Conservation (phyloP, 2,888 invertebrate species). For the Caenorhabditis uteleia region DNA sequence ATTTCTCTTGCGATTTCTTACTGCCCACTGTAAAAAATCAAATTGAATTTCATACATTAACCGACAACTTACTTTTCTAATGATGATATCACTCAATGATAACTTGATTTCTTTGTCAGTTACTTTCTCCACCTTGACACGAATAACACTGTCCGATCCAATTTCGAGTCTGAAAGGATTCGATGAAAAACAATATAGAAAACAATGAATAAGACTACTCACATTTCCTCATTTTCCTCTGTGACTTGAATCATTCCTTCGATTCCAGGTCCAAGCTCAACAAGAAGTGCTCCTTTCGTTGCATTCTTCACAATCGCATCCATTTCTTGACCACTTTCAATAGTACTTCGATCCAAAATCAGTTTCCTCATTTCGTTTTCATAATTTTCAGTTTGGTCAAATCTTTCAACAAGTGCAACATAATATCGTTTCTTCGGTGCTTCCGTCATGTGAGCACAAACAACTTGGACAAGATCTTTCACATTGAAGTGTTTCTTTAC, state of each 20-base stretch:
- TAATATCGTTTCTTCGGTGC: constrained; percentile 25
- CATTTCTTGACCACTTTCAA: constrained; percentile 12
- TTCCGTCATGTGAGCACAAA: constrained; percentile 11
- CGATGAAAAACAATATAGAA: not conserved
- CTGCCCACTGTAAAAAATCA: no score
- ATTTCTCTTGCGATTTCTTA: constrained; percentile 14
- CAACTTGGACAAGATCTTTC: constrained; percentile 29
- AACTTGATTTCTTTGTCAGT: constrained; percentile 7
- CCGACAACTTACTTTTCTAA: no score
- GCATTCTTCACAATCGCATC: constrained; percentile 35
- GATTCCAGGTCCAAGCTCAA: constrained; percentile 45
- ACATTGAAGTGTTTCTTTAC: constrained; percentile 16
- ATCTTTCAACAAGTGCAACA: constrained; percentile 20
- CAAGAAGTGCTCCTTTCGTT: constrained; percentile 12
- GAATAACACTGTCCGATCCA: constrained; percentile 21
- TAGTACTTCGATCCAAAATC: constrained; percentile 2
- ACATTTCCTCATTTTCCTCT: constrained; percentile 29
- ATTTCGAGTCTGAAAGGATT: constrained; percentile 19
- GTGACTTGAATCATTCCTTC: constrained; percentile 18
- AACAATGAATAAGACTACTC: constrained; percentile 5
- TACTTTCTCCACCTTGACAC: constrained; percentile 10
- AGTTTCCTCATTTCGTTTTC: constrained; percentile 3
- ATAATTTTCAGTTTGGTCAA: not conserved
- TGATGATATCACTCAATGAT: constrained; percentile 27
- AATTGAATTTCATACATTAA: no score